Base-by-base conservation (phyloP, 2,797 vertebrate species). In the Hydrolagus colliei region DNA sequence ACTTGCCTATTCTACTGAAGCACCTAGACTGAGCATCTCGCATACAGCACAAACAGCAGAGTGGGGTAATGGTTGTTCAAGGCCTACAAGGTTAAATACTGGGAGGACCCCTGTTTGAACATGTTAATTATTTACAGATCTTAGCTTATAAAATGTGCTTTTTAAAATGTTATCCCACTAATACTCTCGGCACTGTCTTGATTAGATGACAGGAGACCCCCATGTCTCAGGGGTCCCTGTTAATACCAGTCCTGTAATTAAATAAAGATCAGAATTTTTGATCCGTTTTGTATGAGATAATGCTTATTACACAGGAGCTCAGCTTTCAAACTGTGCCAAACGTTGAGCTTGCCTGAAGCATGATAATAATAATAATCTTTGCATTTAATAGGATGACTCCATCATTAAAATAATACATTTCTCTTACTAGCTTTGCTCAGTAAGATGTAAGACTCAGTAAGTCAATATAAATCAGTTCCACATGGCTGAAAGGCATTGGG, bases 141-240 rank as follows among this genome's bases (percentile, higher is more conserved):
- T 80, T 80, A 52, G 41, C 41, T 52, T 52, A 80, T 20, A 35
- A 32, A 78, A 65, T 80, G 22, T 80, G 63, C 27, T 80, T 80
- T 80, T 65, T 67, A 32, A 52, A 65, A 67, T 67, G 1, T 80
- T 80, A 80, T 32, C 32, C 9, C 62, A 63, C 62, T 32, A 80
- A 80, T 80, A 80, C 62, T 67, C 22, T 67, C 67, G 27, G 78
- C 18, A 80, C 27, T 67, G 63, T 80, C 67, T 63, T 32, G 61
- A 78, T 5, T 62, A 78, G 61, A n/a, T 41, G 76, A 80, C 61
- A 63, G 65, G 27, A 65, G 2, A 6, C 12, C 12, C 20, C 59
- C n/a, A 65, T 11, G 9, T 80, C 61, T 63, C 22, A 65, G n/a
- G 22, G 32, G 32, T 12, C 16, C 22, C 20, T 4, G 67, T 22